Evolutionary conservation across 1,140 invertebrate species (phyloP), one percentile per base, ranked within the genome.

Genomic region (Drosophila baimaii): DNA sequence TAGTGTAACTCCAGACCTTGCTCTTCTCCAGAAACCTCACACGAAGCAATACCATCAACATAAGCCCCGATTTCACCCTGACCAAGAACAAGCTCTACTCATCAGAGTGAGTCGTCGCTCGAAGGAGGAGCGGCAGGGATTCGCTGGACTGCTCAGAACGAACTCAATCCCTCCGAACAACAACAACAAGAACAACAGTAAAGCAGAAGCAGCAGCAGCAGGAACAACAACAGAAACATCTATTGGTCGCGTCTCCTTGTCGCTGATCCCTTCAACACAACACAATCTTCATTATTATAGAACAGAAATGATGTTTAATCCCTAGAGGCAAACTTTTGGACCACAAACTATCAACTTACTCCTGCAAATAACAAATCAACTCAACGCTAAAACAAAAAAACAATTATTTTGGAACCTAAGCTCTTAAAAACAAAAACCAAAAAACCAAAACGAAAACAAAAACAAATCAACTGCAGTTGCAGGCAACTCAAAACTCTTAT

Each of bases 71-170:
- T 84, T 97, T 97, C 93, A 95, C 94, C 70, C 93, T 97, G 92
- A 95, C 95, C 83, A 97, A 97, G 93, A 97, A 96, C 92, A 97
- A 97, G 92, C 93, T 97, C 46, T 97, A 97, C 71, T 90, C 86
- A 33, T 94, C 86, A 35, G 80, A 89, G 81, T 89, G 79, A 66
- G 58, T 29, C 41, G 58, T 29, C 41, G 37, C 56, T 62, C 43
- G 31, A 33, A 74, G 47, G 68, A 83, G 47, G 58, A 39, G 72
- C 61, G 72, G 55, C 64, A 55, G 49, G 75, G 81, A 49, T 37
- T 59, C 52, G 51, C 64, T 62, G 74, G 63, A 61, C 44, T 69
- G 81, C 75, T 79, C 72, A 63, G 64, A 77, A 88, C 80, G 68
- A 77, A 88, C 80, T 68, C 63, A 85, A 89, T 89, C 85, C 85